A percentile compares a stretch with the other conserved stretches of the same genome.
Conservation (phyloP, 1,140 invertebrate genomes). For the Eubasilissa regina region DNA sequence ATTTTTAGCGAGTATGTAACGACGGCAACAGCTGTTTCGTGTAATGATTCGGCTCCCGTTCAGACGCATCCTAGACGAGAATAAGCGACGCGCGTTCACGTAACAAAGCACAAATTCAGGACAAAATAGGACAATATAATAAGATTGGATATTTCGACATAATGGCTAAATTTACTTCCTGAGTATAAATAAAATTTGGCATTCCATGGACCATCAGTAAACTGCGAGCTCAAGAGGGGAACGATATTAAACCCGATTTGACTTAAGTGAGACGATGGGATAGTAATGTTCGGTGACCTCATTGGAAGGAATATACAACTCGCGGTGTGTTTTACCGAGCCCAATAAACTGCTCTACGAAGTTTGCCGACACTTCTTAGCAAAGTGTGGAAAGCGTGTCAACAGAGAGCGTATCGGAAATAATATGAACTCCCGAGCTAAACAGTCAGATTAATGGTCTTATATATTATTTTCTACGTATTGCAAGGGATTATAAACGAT, state of each 20-base stretch:
- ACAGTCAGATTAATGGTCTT: too few relatives aligned
- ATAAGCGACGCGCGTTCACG: background rate
- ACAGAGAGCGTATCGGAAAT: too few relatives aligned
- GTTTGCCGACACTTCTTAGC: background rate
- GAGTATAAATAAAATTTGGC: background rate
- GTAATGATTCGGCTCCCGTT: slow-evolving; percentile 9
- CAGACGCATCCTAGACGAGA: background rate
- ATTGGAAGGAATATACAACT: background rate
- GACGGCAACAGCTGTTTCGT: slow-evolving; percentile 10
- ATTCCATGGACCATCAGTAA: background rate
- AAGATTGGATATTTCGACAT: too few relatives aligned
- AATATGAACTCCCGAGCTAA: too few relatives aligned
- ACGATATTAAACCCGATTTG: slow-evolving; percentile 10
- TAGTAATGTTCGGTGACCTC: background rate
- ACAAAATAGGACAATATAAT: too few relatives aligned
- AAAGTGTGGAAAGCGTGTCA: background rate
- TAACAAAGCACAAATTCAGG: too few relatives aligned
- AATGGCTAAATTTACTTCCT: too few relatives aligned
- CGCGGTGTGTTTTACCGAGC: background rate
- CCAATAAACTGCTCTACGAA: background rate
- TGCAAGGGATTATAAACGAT: too few relatives aligned
- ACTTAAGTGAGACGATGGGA: background rate
- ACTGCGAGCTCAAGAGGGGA: background rate
- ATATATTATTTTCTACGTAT: too few relatives aligned
- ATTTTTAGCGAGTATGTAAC: slow-evolving; percentile 32